Evolutionary conservation across 1,140 invertebrate genomes (phyloP), one percentile per base, ranked within the genome.

Genomic region (Cydia pomonella): DNA sequence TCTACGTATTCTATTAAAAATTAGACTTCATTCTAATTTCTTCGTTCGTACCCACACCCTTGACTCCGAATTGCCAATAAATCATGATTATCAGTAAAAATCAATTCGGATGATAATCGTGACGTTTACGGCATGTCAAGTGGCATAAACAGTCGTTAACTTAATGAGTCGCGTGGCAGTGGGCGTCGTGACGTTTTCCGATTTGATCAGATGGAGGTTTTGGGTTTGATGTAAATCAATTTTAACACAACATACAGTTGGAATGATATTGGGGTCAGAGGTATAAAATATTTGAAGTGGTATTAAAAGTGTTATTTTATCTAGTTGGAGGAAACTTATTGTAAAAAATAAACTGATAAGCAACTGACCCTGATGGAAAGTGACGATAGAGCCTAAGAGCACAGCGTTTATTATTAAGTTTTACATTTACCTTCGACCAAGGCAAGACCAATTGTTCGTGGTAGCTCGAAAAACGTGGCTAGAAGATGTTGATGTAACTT

Each of bases 51-150:
- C n/a, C 12, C 0, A 23, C 2, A 23, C 53, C 16, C 7, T 59
- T 59, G 53, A 59, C 53, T 59, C 18, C 0, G 21, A 59, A 59
- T 18, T 50, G 53, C 6, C 64, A 18, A 18, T 69, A 69, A 69
- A 69, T 69, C 29, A 21, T 38, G 64, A 69, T 69, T 33, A 69
- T 38, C 29, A 7, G 29, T 18, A 33, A 13, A 66, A 66, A 69
- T 69, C 64, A 21, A 69, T 69, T 69, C 18, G 29, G 64, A 33
- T 38, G 27, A 10, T 69, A 69, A 69, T 69, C 64, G 29, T 18
- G 64, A 33, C 64, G 29, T 69, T 69, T 38, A 69, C 64, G 64
- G 64, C 64, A 69, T 69, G 64, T 69, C 64, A 69, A 33, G 64
- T 38, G 64, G 29, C 27, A 33, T 69, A 69, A 69, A 38, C 64